phyloP scores from a whole-genome alignment of 2,113 vertebrate species.

The Xenopus laevis region DNA sequence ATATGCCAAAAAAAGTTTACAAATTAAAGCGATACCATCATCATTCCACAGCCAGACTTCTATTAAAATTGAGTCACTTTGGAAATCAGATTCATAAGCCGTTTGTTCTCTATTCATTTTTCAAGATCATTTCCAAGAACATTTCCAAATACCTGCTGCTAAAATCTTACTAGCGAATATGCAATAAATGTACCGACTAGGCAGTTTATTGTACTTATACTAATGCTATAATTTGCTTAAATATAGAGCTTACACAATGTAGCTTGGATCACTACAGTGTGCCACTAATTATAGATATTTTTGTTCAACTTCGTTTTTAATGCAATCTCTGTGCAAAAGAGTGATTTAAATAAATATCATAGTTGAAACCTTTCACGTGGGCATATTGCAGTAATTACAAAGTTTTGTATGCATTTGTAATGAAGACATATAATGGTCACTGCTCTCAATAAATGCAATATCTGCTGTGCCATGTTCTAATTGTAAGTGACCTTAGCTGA shows the following conservation, averaged over 20 bases:
- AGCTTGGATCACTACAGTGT: background rate
- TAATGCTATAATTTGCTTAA: conserved; percentile 18
- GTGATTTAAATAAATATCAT: conserved; percentile 2
- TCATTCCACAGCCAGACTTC: background rate
- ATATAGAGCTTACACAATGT: background rate
- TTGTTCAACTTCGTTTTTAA: conserved; percentile 5
- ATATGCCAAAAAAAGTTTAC: conserved; percentile 6
- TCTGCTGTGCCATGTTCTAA: no score
- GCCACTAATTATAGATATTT: background rate
- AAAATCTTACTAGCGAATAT: background rate
- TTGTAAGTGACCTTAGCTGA: no score
- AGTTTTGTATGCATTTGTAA: background rate
- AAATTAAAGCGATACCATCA: background rate
- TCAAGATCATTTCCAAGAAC: background rate
- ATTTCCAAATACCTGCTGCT: background rate
- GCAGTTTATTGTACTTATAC: background rate
- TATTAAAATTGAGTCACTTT: background rate
- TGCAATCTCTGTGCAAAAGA: background rate
- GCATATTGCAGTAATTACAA: background rate
- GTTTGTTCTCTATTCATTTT: background rate
- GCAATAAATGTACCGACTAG: background rate
- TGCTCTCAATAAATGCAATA: no score
- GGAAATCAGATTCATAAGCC: background rate
- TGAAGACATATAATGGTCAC: background rate
- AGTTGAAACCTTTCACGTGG: background rate